Percentiles rank a stretch among this genome's conserved stretches.
Conservation (phyloP, 2,888 invertebrate species). For the Oscheius myriophilus region DNA sequence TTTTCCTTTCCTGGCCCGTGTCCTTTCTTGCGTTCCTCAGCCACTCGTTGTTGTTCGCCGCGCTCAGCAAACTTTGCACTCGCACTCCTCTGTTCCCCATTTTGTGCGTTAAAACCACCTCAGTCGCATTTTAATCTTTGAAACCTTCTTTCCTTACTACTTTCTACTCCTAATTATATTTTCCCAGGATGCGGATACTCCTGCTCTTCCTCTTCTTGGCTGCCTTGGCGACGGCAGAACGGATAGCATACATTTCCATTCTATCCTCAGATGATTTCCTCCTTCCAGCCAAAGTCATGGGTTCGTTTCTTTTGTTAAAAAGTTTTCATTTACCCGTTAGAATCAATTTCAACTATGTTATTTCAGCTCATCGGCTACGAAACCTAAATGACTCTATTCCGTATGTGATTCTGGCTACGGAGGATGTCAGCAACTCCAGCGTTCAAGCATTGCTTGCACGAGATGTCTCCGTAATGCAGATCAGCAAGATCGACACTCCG, state of each 20-base stretch:
- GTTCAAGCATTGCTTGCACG: conserved; percentile 38
- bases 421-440: conserved; percentile 49
- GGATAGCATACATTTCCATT: conserved; percentile 35
- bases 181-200: conserved; percentile 17
- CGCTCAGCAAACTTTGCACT: conserved; percentile 5
- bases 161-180: too few relatives aligned
- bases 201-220: conserved; percentile 20
- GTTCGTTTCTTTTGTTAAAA: conserved; percentile 34
- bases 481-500: conserved; percentile 60
- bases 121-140: conserved; percentile 1
- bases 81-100: neutral
- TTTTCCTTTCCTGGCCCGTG: conserved; percentile 2
- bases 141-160: neutral
- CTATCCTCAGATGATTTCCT: conserved; percentile 57
- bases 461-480: conserved; percentile 43
- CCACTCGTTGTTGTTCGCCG: conserved; percentile 9
- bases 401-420: conserved; percentile 57
- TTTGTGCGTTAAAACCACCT: neutral
- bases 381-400: conserved; percentile 46
- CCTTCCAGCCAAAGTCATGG: conserved; percentile 55
- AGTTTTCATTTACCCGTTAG: neutral
- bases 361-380: conserved; percentile 50
- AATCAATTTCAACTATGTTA: neutral
- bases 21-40: neutral
- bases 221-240: neutral